Percentiles rank a stretch among this genome's conserved stretches.
Evolutionary conservation across 2,888 invertebrate genomes (phyloP).

Genomic region (Oligia fasciuncula): DNA sequence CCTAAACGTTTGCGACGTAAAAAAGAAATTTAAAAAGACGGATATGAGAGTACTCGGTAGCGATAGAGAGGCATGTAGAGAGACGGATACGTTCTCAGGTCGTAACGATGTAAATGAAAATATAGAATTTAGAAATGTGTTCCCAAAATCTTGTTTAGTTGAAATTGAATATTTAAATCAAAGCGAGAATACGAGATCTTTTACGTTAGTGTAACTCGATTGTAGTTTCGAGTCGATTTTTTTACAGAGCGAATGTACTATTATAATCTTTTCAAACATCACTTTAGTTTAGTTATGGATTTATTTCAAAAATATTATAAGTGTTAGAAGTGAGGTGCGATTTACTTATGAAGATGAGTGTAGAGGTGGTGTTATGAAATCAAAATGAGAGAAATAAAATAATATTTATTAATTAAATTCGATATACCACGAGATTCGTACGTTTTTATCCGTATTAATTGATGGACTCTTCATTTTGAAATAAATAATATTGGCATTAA

Average conservation of each 20-base stretch:
- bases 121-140: slow-evolving; percentile 83
- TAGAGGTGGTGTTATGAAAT: slow-evolving; percentile 68
- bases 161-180: slow-evolving; percentile 63
- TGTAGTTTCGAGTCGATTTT: slow-evolving; percentile 60
- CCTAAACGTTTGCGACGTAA: slow-evolving; percentile 73
- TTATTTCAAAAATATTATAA: slow-evolving; percentile 72
- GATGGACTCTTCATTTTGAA: slow-evolving; percentile 48
- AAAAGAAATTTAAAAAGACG: slow-evolving; percentile 59
- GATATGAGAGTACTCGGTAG: slow-evolving; percentile 66
- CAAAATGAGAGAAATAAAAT: slow-evolving; percentile 75
- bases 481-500: slow-evolving; percentile 61
- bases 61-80: slow-evolving; percentile 67
- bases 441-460: slow-evolving; percentile 56
- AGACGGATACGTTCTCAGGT: slow-evolving; percentile 65
- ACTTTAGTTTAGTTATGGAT: slow-evolving; percentile 73
- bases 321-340: slow-evolving; percentile 75
- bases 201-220: slow-evolving; percentile 65
- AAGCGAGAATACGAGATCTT: slow-evolving; percentile 58
- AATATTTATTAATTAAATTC: slow-evolving; percentile 70
- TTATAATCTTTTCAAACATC: slow-evolving; percentile 71
- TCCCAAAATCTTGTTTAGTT: slow-evolving; percentile 75
- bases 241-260: slow-evolving; percentile 60
- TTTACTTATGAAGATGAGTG: slow-evolving; percentile 75
- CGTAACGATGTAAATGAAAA: slow-evolving; percentile 72
- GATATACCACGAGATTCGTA: slow-evolving; percentile 64